Evolutionary conservation across 1,140 invertebrate genomes (phyloP).

Genomic region (Tenebrio molitor): DNA sequence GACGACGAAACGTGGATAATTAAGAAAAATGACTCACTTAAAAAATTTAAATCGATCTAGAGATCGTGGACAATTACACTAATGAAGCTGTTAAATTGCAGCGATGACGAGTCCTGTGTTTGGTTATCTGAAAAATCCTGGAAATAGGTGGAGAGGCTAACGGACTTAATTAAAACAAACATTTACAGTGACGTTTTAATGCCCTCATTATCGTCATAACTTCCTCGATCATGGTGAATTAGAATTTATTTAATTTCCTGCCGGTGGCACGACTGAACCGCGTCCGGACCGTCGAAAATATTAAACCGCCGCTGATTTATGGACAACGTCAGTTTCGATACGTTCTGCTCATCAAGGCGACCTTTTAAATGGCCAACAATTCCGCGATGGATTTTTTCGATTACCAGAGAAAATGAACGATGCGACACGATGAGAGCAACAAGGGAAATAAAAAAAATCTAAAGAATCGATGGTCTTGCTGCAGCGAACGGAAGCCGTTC

Average conservation of each 20-base stretch:
- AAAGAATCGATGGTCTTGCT: constrained; percentile 12
- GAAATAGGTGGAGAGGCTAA: constrained; percentile 1
- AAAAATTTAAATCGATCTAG: constrained; percentile 20
- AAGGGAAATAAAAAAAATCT: constrained; percentile 20
- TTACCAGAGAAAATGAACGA: constrained; percentile 19
- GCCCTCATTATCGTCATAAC: constrained; percentile 1
- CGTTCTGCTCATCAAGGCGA: neutral
- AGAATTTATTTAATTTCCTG: constrained; percentile 30
- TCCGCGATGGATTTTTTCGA: constrained; percentile 13
- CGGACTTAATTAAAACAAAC: constrained; percentile 30
- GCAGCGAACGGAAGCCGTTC: constrained; percentile 10
- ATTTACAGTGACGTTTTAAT: neutral
- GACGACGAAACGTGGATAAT: neutral
- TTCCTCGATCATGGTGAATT: constrained; percentile 19
- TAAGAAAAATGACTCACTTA: constrained; percentile 34
- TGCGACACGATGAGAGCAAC: constrained; percentile 7
- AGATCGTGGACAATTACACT: constrained; percentile 27
- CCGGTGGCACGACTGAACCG: neutral
- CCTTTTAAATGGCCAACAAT: neutral
- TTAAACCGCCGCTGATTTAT: constrained; percentile 5
- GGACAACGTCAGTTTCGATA: constrained; percentile 2
- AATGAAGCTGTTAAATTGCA: constrained; percentile 12
- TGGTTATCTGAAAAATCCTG: constrained; percentile 13
- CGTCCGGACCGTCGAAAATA: neutral
- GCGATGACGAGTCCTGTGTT: neutral